Evolutionary conservation across 2,797 vertebrate species (phyloP), one percentile per base, ranked within the genome.

Genomic region (Buceros bicornis): DNA sequence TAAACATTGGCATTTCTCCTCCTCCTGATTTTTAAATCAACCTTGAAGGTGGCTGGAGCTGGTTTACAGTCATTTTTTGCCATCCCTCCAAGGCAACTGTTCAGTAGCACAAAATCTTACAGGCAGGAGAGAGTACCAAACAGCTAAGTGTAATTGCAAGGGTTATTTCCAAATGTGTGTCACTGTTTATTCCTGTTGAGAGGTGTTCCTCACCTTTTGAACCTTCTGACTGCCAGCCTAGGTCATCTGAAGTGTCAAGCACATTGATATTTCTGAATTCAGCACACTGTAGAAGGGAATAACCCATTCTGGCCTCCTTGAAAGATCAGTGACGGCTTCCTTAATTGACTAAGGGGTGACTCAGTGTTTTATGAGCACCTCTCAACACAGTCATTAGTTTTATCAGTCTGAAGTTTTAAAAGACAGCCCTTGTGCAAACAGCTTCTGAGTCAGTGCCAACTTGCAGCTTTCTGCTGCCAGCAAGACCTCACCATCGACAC

Each of bases 1-100:
- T 95, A 97, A 97, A 95, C 87, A 88, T 61, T 64, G 79, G 25
- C 18, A 31, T 95, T 95, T 95, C 79, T 97, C 77, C 60, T 87
- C 50, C 47, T 91, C 89, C 80, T 84, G 85, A 89, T 88, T 90
- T 97, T 97, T 89, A 93, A 96, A 91, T 86, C 83, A 79, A 57
- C 93, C 60, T 94, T 90, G 87, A 93, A 47, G 64, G 71, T 18
- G 12, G 22, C 64, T 50, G 15, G 65, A 40, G 51, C 89, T 90
- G 43, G 62, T 96, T 97, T 97, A 79, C 74, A 86, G 90, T 85
- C 40, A 17, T 72, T 94, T 94, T 76, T 43, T 96, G 86, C 65
- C 72, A 47, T 91, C 48, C 56, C 29, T 71, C 76, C 51, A 42
- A 57, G 61, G 70, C 91, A 90, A 80, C 89, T 89, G 72, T 85